Conservation (phyloP, 2,113 vertebrate genomes). For the Lamprologus callipterus region DNA sequence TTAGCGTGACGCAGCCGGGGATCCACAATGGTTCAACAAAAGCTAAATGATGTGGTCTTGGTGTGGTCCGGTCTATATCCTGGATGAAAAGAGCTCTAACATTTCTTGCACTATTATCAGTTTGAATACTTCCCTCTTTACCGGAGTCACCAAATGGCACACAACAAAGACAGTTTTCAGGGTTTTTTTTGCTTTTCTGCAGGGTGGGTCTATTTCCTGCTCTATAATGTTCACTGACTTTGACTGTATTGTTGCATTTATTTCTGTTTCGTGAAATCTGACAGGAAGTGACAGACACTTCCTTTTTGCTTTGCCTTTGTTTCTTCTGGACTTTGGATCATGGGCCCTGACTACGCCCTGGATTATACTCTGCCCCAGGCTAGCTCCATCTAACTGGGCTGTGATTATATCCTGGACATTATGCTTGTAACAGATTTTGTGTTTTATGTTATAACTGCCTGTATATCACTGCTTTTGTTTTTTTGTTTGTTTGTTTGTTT, state of each 20-base stretch:
- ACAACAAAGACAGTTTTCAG: fast-evolving
- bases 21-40: not conserved
- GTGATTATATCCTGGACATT: not conserved
- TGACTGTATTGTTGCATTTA: not conserved
- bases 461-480: not conserved
- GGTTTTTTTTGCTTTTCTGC: not conserved
- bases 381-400: not conserved
- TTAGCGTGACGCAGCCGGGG: not conserved
- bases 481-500: not conserved
- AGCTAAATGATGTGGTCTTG: not conserved
- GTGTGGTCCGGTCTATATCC: not conserved
- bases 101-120: not conserved
- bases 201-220: conserved; percentile 5
- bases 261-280: not conserved
- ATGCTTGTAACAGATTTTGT: not conserved
- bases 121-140: not conserved
- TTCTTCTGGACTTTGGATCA: not conserved
- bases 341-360: not conserved
- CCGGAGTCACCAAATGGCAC: not conserved
- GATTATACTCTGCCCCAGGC: not conserved
- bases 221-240: not conserved
- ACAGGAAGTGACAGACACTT: not conserved
- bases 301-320: not conserved
- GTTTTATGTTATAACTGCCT: not conserved
- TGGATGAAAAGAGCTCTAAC: not conserved